Base-by-base conservation (phyloP, 1,140 invertebrate genomes). In the Portunus trituberculatus region DNA sequence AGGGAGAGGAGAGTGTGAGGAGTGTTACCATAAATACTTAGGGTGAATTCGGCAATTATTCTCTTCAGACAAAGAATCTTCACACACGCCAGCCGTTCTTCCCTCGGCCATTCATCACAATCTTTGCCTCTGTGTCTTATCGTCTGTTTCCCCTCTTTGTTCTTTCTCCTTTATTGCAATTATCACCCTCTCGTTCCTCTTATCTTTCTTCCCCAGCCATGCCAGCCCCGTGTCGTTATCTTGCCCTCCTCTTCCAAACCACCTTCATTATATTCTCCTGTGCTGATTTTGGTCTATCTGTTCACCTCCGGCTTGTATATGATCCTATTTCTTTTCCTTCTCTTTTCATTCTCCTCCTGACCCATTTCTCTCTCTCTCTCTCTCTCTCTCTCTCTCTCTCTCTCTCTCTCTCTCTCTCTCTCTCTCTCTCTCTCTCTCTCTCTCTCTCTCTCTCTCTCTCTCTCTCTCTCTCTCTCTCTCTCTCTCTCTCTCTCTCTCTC, bases 121-220 rank as follows among this genome's bases (percentile, higher is more conserved):
- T 76, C 67, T 76, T 76, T 76, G 67, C 67, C n/a, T 76, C n/a
- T 76, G 67, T 76, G 67, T 76, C 67, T 76, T 76, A 76, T 76
- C 67, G 67, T n/a, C 67, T n/a, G 67, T n/a, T 76, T 76, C 67
- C 67, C 67, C 67, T 76, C 67, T 76, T 76, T 76, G 67, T 76
- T 76, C 67, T 76, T 76, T 76, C 67, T 76, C 67, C 67, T 76
- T 76, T 76, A 76, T 76, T n/a, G 67, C 67, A 76, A 76, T 76
- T 76, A 76, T 76, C 67, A n/a, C 67, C 67, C 67, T 76, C n/a
- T 76, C 67, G 67, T 76, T n/a, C 67, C 67, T 76, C 67, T 76
- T 76, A 76, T 76, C 67, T 76, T 76, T n/a, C 67, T 12, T 59
- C 67, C 20, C 20, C 67, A 76, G 67, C 20, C 67, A 76, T 12